phyloP scores from a whole-genome alignment of 2,888 invertebrate species.

The Alitta virens region DNA sequence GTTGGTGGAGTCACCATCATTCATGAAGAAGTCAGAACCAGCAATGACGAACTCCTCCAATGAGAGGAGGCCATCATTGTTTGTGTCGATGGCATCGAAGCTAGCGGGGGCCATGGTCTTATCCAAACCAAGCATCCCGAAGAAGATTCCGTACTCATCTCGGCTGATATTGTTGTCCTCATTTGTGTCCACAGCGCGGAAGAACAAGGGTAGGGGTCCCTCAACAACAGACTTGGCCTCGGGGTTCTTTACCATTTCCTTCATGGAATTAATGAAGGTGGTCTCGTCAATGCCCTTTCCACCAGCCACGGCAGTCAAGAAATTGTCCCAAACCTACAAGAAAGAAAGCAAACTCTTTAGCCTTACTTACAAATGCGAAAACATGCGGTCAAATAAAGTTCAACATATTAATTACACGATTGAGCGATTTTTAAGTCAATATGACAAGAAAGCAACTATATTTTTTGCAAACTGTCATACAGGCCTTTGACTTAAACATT shows the following conservation, averaged over 20 bases:
- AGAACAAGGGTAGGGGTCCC: constrained; percentile 30
- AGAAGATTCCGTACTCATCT: constrained; percentile 27
- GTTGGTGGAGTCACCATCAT: constrained; percentile 28
- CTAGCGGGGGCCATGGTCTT: constrained; percentile 12
- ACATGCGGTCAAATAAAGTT: too few relatives aligned
- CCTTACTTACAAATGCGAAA: too few relatives aligned
- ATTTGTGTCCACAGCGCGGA: constrained; percentile 30
- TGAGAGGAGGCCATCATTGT: constrained; percentile 36
- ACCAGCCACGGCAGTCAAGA: constrained; percentile 19
- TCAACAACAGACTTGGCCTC: constrained; percentile 19
- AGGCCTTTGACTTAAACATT: too few relatives aligned
- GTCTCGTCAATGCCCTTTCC: constrained; percentile 14
- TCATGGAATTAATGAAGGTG: constrained; percentile 21
- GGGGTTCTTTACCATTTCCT: constrained; percentile 18
- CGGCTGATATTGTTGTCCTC: constrained; percentile 23
- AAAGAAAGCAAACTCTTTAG: neutral
- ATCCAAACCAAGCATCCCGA: constrained; percentile 27
- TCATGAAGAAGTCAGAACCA: constrained; percentile 43
- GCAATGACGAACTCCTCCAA: constrained; percentile 37
- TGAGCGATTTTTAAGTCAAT: too few relatives aligned
- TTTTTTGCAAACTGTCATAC: too few relatives aligned
- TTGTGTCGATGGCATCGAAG: constrained; percentile 38
- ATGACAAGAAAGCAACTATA: too few relatives aligned
- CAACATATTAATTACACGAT: too few relatives aligned
- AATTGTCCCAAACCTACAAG: constrained; percentile 28